Percentiles rank a stretch among this genome's conserved stretches.
phyloP scores from a whole-genome alignment of 2,113 vertebrate species.

The Pholis gunnellus region DNA sequence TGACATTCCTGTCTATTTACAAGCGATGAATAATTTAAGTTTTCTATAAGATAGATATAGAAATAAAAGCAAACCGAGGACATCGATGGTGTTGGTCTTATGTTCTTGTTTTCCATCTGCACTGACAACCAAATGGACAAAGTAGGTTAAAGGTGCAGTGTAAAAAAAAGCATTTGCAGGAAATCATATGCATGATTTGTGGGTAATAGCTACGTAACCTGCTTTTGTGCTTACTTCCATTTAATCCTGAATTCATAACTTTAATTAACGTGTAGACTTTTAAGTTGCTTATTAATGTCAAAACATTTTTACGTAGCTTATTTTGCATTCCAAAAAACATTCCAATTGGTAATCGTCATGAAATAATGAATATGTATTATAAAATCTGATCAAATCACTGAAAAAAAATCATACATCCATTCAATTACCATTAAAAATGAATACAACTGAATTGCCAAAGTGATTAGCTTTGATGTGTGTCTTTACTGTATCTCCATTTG shows the following conservation, averaged over 20 bases:
- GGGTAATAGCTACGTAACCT: conserved; percentile 4
- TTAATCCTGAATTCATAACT: conserved; percentile 10
- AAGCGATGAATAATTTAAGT: conserved; percentile 28
- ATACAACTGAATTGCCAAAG: not conserved
- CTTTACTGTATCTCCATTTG: not conserved
- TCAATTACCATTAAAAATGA: not conserved
- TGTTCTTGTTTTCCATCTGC: conserved; percentile 7
- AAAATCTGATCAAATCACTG: not conserved
- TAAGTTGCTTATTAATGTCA: not conserved
- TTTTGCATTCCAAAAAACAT: conserved; percentile 12
- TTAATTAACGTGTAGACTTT: not conserved
- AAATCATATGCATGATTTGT: conserved; percentile 23
- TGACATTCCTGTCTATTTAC: conserved; percentile 50
- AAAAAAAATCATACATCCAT: not conserved
- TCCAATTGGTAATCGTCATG: conserved; percentile 12
- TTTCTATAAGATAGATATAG: conserved; percentile 2
- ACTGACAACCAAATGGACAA: conserved; percentile 16
- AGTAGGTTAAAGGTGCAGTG: conserved; percentile 16
- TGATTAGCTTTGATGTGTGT: not conserved
- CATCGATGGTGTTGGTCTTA: not conserved
- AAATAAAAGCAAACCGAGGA: conserved; percentile 6
- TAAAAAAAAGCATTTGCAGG: not conserved
- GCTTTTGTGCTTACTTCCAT: conserved; percentile 4
- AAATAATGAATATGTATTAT: not conserved
- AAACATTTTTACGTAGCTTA: no score